phyloP scores from a whole-genome alignment of 2,113 vertebrate species.

The Amphilophus citrinellus region DNA sequence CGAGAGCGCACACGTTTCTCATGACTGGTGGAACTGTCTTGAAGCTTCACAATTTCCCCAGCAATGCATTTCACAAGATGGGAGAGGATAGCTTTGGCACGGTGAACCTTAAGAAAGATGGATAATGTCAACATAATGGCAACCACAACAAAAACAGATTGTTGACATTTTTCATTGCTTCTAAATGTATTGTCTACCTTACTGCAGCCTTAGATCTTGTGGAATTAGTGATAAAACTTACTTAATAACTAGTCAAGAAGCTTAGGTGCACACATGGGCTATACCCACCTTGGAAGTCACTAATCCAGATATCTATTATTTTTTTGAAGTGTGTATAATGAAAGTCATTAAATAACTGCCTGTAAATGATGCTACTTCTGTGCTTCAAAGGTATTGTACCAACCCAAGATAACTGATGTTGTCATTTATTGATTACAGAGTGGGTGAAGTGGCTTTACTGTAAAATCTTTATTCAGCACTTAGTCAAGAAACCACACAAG shows the following conservation, averaged over 20 bases:
- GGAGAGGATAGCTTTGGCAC: slow-evolving; percentile 96
- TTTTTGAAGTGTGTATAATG: no score
- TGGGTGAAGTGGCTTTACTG: not conserved
- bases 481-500: not conserved
- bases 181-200: not conserved
- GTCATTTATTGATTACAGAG: not conserved
- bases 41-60: slow-evolving; percentile 92
- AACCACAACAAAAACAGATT: not conserved
- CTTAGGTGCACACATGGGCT: no score
- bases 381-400: not conserved
- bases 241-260: no score
- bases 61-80: slow-evolving; percentile 98
- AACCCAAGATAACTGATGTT: not conserved
- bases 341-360: not conserved
- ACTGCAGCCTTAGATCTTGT: not conserved
- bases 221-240: no score
- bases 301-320: no score
- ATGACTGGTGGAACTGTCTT: slow-evolving; percentile 82
- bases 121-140: not conserved
- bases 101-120: slow-evolving; percentile 68
- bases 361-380: not conserved
- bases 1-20: slow-evolving; percentile 90
- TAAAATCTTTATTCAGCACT: not conserved
- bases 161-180: not conserved
- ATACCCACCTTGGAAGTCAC: no score